These are phyloP conservation scores for Thaleichthys pacificus DNA, from an alignment of 2,797 vertebrate genomes.

Conservation along the genomic window DNA sequence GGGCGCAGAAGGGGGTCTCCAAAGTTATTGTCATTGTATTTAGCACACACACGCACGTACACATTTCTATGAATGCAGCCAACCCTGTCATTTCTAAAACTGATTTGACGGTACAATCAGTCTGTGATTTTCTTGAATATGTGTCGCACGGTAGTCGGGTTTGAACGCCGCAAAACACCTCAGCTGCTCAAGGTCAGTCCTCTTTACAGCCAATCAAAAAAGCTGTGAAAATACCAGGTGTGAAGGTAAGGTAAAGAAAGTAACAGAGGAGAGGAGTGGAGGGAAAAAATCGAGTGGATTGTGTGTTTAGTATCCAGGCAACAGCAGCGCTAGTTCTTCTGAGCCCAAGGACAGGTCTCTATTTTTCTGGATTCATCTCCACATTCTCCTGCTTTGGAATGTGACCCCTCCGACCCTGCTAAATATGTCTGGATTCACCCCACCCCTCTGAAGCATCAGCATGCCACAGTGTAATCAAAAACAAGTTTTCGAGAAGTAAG, in stretches of 20 bases:
- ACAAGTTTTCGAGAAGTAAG: constrained; percentile 41
- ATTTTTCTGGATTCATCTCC: constrained; percentile 66
- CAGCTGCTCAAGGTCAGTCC: constrained; percentile 27
- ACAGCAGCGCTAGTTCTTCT: constrained; percentile 63
- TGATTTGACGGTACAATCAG: constrained; percentile 41
- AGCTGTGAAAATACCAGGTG: constrained; percentile 58
- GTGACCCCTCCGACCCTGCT: constrained; percentile 64
- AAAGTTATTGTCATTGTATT: too few species aligned
- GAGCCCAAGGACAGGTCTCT: constrained; percentile 56
- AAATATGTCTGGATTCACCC: constrained; percentile 67
- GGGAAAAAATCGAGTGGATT: constrained; percentile 12
- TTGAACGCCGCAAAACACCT: constrained; percentile 29
- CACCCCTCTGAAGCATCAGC: constrained; percentile 64
- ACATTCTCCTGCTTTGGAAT: constrained; percentile 75
- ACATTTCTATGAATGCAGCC: constrained; percentile 29
- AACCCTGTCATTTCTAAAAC: constrained; percentile 18
- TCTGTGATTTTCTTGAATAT: constrained; percentile 17
- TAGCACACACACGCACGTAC: constrained; percentile 13
- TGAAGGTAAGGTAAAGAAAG: constrained; percentile 28
- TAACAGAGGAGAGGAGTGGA: neutral
- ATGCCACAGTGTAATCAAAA: constrained; percentile 63
- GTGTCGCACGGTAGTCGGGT: constrained; percentile 31
- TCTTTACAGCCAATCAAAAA: constrained; percentile 37
- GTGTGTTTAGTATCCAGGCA: constrained; percentile 69
- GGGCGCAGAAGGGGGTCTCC: neutral